Evolutionary conservation across 2,888 invertebrate genomes (phyloP), one percentile per base, ranked within the genome.

Genomic region (Megaustenia siamemsis): DNA sequence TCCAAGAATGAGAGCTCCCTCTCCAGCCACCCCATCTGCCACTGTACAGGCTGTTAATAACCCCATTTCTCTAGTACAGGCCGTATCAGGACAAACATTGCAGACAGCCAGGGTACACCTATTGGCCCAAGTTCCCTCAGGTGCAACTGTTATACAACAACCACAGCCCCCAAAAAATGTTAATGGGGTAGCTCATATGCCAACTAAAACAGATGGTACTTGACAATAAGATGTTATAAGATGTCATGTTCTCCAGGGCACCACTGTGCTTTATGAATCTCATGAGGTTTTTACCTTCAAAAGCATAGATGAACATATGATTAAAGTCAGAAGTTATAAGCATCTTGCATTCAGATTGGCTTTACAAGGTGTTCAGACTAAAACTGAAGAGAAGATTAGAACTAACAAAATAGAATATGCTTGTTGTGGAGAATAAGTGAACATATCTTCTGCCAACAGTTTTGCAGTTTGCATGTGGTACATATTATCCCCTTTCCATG

Each of bases 41-140:
- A 82, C 82, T 32, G 40, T 40, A 24, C 82, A 82, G n/a, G 40
- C 75, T 56, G 76, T 82, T 21, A 66, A 53, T 21, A 80, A 66
- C 38, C 82, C 82, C 32, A 71, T 83, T 21, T 83, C 83, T 75
- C 69, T 83, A 71, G 83, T 83, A 35, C 83, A 83, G 53, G 60
- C 69, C 10, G 66, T 82, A 21, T 56, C 82, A 21, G 66, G 68
- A 24, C 83, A 83, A 56, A 49, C 68, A 28, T 24, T 69, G 53
- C 83, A 83, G 68, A 24, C 82, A 56, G 38, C 82, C n/a, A 49
- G 83, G 56, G 78, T 83, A 28, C 83, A 83, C 49, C 38, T 85
- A 8, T 71, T 85, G 28, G 76, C 85, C 56, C 85, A 85, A 32
- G 73, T 85, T 63, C 81, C 85, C 40, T n/a, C 66, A 12, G 83